Evolutionary conservation across 2,888 invertebrate species (phyloP), one percentile per base, ranked within the genome.

Genomic region (Drosophila incognita): DNA sequence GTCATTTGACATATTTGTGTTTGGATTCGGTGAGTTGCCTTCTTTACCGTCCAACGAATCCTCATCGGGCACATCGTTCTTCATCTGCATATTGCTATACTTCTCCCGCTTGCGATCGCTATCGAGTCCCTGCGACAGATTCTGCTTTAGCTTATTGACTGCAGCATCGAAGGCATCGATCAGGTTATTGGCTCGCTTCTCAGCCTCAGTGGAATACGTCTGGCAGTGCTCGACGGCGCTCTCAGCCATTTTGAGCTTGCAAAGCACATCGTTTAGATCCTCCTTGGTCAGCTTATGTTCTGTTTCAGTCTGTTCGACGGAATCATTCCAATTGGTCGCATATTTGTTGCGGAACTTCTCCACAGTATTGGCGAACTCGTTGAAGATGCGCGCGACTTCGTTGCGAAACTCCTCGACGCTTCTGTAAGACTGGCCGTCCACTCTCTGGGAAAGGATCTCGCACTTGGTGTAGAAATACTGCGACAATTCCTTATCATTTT

Each of bases 361-460:
- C 5, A 46, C 24, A 46, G 27, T 76, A 4, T 21, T 62, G 60
- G 63, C 53, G 18, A 75, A 75, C 8, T 10, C 48, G 24, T 68
- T 68, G 27, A 78, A 79, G 10, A 78, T 63, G 31, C 40, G 6
- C 10, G 63, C 52, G 15, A 78, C 53, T 5, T 79, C 62, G n/a
- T 61, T 57, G 15, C 35, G 75, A 33, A 71, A 78, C 29, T 79
- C 75, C 11, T 71, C 75, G 31, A 79, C 42, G n/a, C 52, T 68
- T 24, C 46, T 68, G 10, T 78, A 68, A 10, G 13, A 8, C 35
- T 36, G n/a, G 10, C 35, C 38, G 1, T 71, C 71, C 2, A 75
- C 51, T 36, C 62, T 75, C 7, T 65, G 64, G 11, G 58, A 36
- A 18, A 78, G 27, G 2, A 15, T 3, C 0, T 71, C 64, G 13